These are phyloP conservation scores for Herpailurus yagouaroundi DNA, from an alignment of 2,113 vertebrate genomes.

Conservation along the genomic window DNA sequence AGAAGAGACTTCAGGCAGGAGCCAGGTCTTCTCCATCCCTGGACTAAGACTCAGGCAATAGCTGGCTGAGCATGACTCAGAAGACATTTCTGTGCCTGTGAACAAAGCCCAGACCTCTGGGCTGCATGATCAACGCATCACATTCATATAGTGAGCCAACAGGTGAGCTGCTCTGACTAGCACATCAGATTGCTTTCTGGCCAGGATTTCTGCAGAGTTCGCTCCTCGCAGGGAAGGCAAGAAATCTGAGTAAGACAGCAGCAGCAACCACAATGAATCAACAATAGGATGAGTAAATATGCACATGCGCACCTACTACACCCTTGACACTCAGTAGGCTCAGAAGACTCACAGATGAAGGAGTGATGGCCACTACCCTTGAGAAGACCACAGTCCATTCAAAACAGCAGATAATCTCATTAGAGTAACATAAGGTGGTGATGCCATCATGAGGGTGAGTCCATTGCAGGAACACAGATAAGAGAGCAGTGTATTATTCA, in stretches of 20 bases:
- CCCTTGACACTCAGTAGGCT: not conserved
- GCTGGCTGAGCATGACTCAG: slow-evolving; percentile 56
- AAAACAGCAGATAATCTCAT: not conserved
- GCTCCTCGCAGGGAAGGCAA: slow-evolving; percentile 45
- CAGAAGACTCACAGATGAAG: not conserved
- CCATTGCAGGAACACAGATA: not conserved
- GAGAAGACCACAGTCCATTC: not conserved
- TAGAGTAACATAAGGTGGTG: not conserved
- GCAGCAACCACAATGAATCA: slow-evolving; percentile 46
- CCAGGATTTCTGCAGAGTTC: slow-evolving; percentile 70
- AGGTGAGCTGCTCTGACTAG: slow-evolving; percentile 72
- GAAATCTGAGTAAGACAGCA: slow-evolving; percentile 54
- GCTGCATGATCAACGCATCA: slow-evolving; percentile 47
- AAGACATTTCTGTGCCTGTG: slow-evolving; percentile 25
- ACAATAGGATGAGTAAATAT: not conserved
- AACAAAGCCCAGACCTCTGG: slow-evolving; percentile 29
- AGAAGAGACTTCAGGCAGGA: not conserved
- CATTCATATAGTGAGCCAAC: slow-evolving; percentile 47
- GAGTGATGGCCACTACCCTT: not conserved
- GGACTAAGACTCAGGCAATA: not conserved
- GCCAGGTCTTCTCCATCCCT: not conserved
- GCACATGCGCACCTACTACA: not conserved
- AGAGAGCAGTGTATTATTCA: not conserved
- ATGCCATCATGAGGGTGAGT: not conserved
- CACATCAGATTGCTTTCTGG: slow-evolving; percentile 61